Percentiles rank a stretch among this genome's conserved stretches.
These are phyloP conservation scores for Polypedilum pembai DNA, from an alignment of 1,140 invertebrate genomes.

Conservation along the genomic window DNA sequence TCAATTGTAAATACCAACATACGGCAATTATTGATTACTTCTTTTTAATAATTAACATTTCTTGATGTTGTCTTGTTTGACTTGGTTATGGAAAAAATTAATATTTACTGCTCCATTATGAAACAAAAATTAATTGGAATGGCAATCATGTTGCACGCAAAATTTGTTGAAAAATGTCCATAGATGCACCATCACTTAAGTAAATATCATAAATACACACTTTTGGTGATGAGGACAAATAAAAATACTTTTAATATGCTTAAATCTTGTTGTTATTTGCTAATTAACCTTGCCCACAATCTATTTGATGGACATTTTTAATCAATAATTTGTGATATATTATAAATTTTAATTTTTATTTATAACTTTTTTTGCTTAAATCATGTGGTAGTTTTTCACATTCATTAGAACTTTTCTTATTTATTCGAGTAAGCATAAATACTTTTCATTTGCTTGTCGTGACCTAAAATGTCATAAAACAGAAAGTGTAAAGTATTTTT, in stretches of 20 bases:
- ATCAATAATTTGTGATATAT: background rate
- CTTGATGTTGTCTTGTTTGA: too few relatives aligned
- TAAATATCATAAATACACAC: background rate
- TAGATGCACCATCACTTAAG: background rate
- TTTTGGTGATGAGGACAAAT: constrained; percentile 2
- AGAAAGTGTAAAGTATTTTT: too few relatives aligned
- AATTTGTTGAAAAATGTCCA: constrained; percentile 1
- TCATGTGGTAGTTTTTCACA: background rate
- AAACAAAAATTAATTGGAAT: background rate
- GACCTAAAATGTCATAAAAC: background rate
- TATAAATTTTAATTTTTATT: background rate
- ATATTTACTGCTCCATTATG: too few relatives aligned
- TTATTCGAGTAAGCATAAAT: background rate
- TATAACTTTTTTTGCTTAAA: background rate
- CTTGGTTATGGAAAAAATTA: too few relatives aligned
- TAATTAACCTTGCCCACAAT: background rate
- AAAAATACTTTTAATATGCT: background rate
- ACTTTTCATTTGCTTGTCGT: background rate
- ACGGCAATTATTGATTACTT: too few relatives aligned
- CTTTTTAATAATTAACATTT: too few relatives aligned
- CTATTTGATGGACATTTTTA: constrained; percentile 5
- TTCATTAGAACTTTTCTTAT: background rate
- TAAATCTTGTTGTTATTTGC: background rate
- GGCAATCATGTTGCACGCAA: background rate
- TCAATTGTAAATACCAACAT: too few relatives aligned